These are phyloP conservation scores for Lamellibrachia satsuma DNA, from an alignment of 2,888 invertebrate species.

Conservation along the genomic window DNA sequence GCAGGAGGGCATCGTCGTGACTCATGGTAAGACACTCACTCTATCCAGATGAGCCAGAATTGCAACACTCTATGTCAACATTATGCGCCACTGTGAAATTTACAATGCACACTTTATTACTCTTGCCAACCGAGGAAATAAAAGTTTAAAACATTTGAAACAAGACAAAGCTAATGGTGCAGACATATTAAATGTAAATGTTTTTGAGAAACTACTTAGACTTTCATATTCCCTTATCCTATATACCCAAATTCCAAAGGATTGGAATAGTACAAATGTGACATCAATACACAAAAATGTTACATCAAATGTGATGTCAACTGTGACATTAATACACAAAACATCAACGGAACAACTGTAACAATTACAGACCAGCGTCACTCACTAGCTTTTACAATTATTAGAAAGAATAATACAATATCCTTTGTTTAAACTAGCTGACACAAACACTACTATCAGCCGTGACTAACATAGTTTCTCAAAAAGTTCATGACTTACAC, in stretches of 20 bases:
- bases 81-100: neutral
- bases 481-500: neutral
- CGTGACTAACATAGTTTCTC: neutral
- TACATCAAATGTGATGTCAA: no score
- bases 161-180: neutral
- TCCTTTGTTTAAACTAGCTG: neutral
- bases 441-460: neutral
- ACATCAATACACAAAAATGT: neutral
- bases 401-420: neutral
- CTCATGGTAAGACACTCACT: neutral
- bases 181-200: neutral
- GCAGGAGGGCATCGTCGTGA: neutral
- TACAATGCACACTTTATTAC: no score
- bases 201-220: neutral
- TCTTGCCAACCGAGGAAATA: neutral
- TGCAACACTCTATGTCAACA: neutral
- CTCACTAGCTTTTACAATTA: neutral
- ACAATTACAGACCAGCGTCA: neutral
- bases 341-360: neutral
- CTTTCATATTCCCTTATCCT: neutral
- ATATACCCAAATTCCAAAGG: neutral
- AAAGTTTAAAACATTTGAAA: neutral
- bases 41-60: neutral
- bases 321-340: neutral
- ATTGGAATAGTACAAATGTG: neutral